Base-by-base conservation (phyloP, 1,140 invertebrate species). In the Papilio helenus region DNA sequence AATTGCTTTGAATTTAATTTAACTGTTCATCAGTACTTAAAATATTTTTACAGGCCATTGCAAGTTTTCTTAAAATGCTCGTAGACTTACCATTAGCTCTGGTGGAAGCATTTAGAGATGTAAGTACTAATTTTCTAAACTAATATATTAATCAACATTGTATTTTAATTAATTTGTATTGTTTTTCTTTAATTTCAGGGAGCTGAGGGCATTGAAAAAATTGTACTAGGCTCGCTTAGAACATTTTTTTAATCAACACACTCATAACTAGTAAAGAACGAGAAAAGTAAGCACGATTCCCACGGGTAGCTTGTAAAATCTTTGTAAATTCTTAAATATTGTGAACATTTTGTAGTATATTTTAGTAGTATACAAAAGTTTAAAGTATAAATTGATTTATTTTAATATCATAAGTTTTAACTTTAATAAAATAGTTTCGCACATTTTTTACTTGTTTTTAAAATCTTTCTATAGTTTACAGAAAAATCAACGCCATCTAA, bases 91-190 rank as follows among this genome's bases (percentile, higher is more conserved):
- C 89, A 65, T 80, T 92, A 76, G 90, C 89, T 76, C 72, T 91
- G 23, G 90, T 92, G 5, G 90, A 91, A 86, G 90, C 90, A 39
- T 88, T 91, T 51, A 92, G 91, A 85, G 90, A 92, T 73, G 90
- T 92, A 85, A 92, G 90, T 49, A 12, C 29, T 44, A 29, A 51
- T 55, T 68, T 46, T 58, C 61, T 79, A 65, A 20, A 51, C 12
- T 68, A 71, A 16, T 42, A 44, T 29, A 76, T 16, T 26, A 18
- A 55, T 29, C 73, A 5, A 1, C 1, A 16, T 46, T 51, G 49
- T 55, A 73, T 10, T 78, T 65, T 55, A 18, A 73, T 73, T 80
- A 79, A 29, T 14, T 61, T 68, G 12, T 18, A 61, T 16, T 42
- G 34, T 29, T 58, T 79, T 65, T 39, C 80, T 72, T 20, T 65